Base-by-base conservation (phyloP, 2,797 vertebrate genomes). In the Eutrigla gurnardus region DNA sequence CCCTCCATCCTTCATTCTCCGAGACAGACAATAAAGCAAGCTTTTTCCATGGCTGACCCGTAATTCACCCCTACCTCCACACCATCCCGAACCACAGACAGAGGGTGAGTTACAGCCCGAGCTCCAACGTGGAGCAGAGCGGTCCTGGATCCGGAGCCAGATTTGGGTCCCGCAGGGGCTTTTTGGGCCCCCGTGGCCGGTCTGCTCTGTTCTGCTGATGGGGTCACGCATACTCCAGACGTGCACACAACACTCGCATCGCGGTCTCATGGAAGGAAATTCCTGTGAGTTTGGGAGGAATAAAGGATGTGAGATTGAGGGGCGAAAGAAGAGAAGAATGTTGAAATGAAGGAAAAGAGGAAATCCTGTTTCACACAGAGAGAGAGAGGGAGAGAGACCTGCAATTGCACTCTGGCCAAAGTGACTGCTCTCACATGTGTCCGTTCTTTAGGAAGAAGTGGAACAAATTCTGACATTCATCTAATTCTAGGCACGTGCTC, bases 11-110 rank as follows among this genome's bases (percentile, higher is more conserved):
- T 80, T 89, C 82, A 86, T 85, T 90, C 81, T 80, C 63, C 4
- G 73, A 79, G 88, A 90, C 85, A 87, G 85, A 90, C 83, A 90
- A 90, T 90, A 89, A 91, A 90, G 83, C 81, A 78, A 86, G 78
- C 75, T 78, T 85, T 88, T 25, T 25, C 92, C 90, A 88, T 83
- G 90, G 86, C 84, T 95, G 93, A 95, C 93, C 93, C 89, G 81
- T 50, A 32, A 58, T 90, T 95, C 91, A 94, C 93, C 93, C 89
- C 84, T 84, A 81, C 91, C 87, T 91, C 91, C 79, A 70, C 86
- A 86, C 80, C 89, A 81, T 91, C 92, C 85, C 87, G 84, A 90
- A 86, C 82, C 77, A 81, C 84, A 83, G 85, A 89, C 86, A 77
- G 72, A 76, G 83, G 80, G 77, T 89, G 92, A 94, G 90, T 94